Percentiles rank a stretch among this genome's conserved stretches.
Conservation (phyloP, 2,113 vertebrate species). For the Ellobius talpinus region DNA sequence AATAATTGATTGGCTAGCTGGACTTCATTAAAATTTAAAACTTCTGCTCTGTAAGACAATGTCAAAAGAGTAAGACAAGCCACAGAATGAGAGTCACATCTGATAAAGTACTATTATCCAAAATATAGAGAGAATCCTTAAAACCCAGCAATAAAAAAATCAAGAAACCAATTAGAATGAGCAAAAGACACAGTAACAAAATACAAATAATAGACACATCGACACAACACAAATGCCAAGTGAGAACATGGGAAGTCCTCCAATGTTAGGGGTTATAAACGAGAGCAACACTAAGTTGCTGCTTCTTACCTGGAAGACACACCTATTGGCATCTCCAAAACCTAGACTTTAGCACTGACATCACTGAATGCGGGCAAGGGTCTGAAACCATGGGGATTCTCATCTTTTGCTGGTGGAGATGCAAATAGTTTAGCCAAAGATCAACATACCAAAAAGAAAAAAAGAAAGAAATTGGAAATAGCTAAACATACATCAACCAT, state of each 20-base stretch:
- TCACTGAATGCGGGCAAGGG: neutral
- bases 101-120: neutral
- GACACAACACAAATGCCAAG: neutral
- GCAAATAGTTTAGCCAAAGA: neutral
- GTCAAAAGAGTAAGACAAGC: neutral
- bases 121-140: neutral
- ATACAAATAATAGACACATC: neutral
- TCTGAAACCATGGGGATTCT: neutral
- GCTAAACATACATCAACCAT: neutral
- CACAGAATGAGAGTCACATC: neutral
- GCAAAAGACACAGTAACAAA: neutral
- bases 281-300: neutral
- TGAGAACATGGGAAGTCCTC: neutral
- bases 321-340: neutral
- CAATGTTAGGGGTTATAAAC: neutral
- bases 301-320: neutral
- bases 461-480: neutral
- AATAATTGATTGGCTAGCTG: neutral
- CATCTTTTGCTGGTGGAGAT: neutral
- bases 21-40: conserved; percentile 3
- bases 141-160: neutral
- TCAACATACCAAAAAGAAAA: neutral
- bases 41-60: neutral
- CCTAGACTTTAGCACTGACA: neutral
- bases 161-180: neutral